Evolutionary conservation across 2,797 vertebrate species (phyloP), one percentile per base, ranked within the genome.

Genomic region (Fistularia tabacaria): DNA sequence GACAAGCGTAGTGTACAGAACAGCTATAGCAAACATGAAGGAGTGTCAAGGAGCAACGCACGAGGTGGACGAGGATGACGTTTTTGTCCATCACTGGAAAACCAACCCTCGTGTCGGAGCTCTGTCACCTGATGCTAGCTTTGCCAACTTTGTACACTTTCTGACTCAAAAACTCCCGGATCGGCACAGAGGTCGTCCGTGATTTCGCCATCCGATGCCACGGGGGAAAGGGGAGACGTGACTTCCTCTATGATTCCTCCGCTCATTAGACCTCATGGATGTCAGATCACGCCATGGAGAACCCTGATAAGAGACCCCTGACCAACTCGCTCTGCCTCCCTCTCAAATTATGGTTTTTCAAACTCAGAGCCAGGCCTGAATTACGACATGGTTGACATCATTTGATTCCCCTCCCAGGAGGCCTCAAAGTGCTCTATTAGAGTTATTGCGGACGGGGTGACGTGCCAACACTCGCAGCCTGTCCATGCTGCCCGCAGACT

Each of bases 401-500:
- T 84, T 81, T 85, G 80, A 89, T 82, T 71, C 67, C 69, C 81
- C 64, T 79, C 83, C 71, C 81, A 81, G 84, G 86, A 83, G 85
- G 66, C 69, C 72, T 74, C 73, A 85, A 87, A 85, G 83, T 79
- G 82, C 71, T 81, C 86, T 82, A 85, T 89, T 84, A 88, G 80
- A 64, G 81, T 82, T 73, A 82, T 81, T 84, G 80, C 78, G 62
- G 71, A 51, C 64, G 66, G 63, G 67, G 76, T 57, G 62, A 14
- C 10, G 3, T 72, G 83, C 84, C 85, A 88, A 56, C 8, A 8
- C 40, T 15, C 68, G 71, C 82, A 82, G 82, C 65, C 77, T 73
- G 81, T 56, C 76, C 62, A 71, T 57, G 71, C 69, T 74, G 64
- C 71, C 79, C 79, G 69, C 59, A 81, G 73, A 81, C 79, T 81